phyloP scores from a whole-genome alignment of 37 sponge, comb jelly and placozoan species.

The Beroe forskalii region DNA sequence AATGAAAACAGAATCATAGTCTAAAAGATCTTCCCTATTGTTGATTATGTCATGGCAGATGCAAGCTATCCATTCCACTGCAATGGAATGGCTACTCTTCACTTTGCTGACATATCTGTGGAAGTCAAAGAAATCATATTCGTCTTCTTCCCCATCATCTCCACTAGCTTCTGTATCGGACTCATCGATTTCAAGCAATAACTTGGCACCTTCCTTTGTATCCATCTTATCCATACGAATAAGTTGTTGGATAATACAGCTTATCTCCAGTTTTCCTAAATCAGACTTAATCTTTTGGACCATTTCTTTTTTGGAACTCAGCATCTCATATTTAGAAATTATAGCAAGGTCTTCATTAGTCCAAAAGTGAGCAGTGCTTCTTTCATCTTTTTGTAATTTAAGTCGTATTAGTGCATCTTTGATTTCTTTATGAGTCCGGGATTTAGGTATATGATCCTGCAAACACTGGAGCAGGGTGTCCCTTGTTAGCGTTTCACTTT shows the following conservation, averaged over 20 bases:
- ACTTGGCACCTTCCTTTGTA: slow-evolving; percentile 27
- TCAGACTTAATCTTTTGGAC: neutral
- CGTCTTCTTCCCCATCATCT: slow-evolving; percentile 34
- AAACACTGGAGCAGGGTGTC: neutral
- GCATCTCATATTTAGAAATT: neutral
- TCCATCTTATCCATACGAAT: slow-evolving; percentile 4
- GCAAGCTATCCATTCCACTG: slow-evolving; percentile 22
- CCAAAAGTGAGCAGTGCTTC: slow-evolving; percentile 24
- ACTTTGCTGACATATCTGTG: neutral
- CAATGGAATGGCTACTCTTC: neutral
- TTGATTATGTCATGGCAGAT: neutral
- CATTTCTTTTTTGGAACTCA: slow-evolving; percentile 22
- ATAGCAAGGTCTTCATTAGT: neutral
- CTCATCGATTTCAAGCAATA: neutral
- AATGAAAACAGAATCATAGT: slow-evolving; percentile 46
- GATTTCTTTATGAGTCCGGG: slow-evolving; percentile 27
- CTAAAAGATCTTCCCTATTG: slow-evolving; percentile 12
- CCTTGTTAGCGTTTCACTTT: neutral
- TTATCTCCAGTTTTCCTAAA: neutral
- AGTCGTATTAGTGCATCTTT: slow-evolving; percentile 39
- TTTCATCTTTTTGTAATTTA: slow-evolving; percentile 14
- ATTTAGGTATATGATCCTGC: slow-evolving; percentile 3
- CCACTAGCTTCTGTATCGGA: neutral
- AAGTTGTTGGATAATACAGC: slow-evolving; percentile 52
- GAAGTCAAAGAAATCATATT: slow-evolving; percentile 53